These are phyloP conservation scores for Tupaia tana DNA, from an alignment of 2,113 vertebrate genomes.

Conservation along the genomic window DNA sequence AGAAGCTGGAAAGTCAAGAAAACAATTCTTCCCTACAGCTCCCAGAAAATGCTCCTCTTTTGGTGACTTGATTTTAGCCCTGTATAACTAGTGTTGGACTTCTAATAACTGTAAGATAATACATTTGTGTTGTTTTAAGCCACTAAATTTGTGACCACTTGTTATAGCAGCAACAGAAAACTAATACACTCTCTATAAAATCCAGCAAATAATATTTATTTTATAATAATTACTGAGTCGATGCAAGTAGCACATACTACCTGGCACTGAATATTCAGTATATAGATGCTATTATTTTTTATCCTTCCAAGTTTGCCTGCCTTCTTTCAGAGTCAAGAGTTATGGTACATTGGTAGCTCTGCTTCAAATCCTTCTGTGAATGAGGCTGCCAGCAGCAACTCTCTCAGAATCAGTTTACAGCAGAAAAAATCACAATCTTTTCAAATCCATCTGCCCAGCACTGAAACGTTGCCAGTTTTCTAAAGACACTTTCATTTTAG, in stretches of 20 bases:
- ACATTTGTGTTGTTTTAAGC: neutral
- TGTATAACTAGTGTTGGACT: neutral
- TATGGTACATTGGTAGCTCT: neutral
- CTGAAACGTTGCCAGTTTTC: slow-evolving; percentile 68
- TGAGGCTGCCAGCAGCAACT: slow-evolving; percentile 27
- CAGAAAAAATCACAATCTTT: slow-evolving; percentile 66
- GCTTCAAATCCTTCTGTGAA: neutral
- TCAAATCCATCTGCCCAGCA: slow-evolving; percentile 41
- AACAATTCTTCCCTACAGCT: neutral
- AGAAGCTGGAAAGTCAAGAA: neutral
- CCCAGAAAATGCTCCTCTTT: neutral
- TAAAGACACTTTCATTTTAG: slow-evolving; percentile 74
- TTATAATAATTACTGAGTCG: neutral
- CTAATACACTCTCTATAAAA: neutral
- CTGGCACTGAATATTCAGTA: neutral
- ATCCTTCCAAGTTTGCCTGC: neutral
- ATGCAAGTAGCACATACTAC: neutral
- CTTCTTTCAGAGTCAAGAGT: neutral
- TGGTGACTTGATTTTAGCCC: slow-evolving; percentile 1
- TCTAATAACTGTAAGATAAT: neutral
- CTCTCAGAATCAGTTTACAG: slow-evolving; percentile 27
- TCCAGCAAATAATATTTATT: neutral
- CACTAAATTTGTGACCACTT: neutral
- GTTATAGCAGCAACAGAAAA: neutral
- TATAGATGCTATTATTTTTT: neutral